Evolutionary conservation across 2,797 vertebrate species (phyloP).

Genomic region (Alfaro cultratus): DNA sequence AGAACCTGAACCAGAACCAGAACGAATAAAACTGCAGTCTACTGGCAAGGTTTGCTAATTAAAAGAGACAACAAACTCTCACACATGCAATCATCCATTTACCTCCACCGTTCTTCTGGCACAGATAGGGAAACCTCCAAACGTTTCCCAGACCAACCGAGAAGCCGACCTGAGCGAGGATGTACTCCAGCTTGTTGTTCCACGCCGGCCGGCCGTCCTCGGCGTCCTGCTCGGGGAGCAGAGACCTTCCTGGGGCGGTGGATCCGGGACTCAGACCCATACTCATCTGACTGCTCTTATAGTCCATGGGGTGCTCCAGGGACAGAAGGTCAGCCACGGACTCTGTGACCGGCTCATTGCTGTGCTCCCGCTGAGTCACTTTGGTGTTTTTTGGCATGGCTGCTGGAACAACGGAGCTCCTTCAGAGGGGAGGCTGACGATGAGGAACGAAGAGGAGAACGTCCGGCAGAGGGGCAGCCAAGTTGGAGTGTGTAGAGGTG

Average conservation of each 20-base stretch:
- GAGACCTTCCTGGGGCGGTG: conserved; percentile 76
- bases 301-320: conserved; percentile 94
- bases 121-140: conserved; percentile 98
- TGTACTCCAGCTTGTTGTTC: conserved; percentile 98
- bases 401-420: conserved; percentile 23
- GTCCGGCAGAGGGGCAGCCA: conserved; percentile 1
- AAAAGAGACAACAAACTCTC: background rate
- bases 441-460: background rate
- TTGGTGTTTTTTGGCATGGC: conserved; percentile 97
- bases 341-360: conserved; percentile 96
- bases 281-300: conserved; percentile 92
- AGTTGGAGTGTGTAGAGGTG: conserved; percentile 6
- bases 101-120: conserved; percentile 99
- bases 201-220: conserved; percentile 92
- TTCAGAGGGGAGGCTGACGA: conserved; percentile 36
- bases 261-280: conserved; percentile 81
- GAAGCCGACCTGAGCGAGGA: conserved; percentile 96
- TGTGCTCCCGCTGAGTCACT: conserved; percentile 93
- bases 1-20: conserved; percentile 12
- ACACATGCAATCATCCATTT: conserved; percentile 54
- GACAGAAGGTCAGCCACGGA: conserved; percentile 96
- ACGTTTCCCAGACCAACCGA: conserved; percentile 97
- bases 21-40: conserved; percentile 16
- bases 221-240: conserved; percentile 77
- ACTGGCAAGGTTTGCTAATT: conserved; percentile 4